Percentiles rank a stretch among this genome's conserved stretches.
phyloP scores from a whole-genome alignment of 2,888 invertebrate species.

The Pseudanteris insignis region DNA sequence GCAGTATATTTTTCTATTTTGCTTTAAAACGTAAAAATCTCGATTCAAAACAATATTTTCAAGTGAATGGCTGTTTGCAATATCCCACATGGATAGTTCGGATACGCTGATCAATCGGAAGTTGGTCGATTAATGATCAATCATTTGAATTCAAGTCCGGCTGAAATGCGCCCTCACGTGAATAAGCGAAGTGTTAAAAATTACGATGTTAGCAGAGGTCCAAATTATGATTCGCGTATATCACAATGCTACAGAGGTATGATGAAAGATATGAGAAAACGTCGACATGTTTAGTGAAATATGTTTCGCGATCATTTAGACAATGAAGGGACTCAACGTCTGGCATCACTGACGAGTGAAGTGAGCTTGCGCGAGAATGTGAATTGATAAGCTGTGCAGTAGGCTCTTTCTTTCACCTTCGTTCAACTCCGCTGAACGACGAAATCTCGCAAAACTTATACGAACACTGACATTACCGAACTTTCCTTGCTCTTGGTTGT shows the following conservation, averaged over 20 bases:
- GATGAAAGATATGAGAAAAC: conserved; percentile 1
- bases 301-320: conserved; percentile 28
- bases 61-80: too few relatives aligned
- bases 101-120: too few relatives aligned
- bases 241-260: conserved; percentile 5
- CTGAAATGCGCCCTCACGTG: conserved; percentile 31
- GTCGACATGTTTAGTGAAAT: conserved; percentile 15
- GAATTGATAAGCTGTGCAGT: conserved; percentile 31
- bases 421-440: conserved; percentile 22
- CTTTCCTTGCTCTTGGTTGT: conserved; percentile 20
- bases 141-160: conserved; percentile 51
- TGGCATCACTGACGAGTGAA: conserved; percentile 34
- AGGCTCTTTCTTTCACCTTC: conserved; percentile 31
- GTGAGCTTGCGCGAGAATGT: conserved; percentile 35
- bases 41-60: too few relatives aligned
- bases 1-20: too few relatives aligned
- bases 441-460: conserved; percentile 33
- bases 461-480: conserved; percentile 27
- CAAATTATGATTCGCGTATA: conserved; percentile 13
- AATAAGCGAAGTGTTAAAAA: conserved; percentile 20
- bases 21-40: too few relatives aligned
- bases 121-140: conserved; percentile 48
- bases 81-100: too few relatives aligned
- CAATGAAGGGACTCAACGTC: conserved; percentile 18
- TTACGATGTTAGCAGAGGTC: conserved; percentile 34